Base-by-base conservation (phyloP, 2,797 vertebrate genomes). In the Eulemur mongoz region DNA sequence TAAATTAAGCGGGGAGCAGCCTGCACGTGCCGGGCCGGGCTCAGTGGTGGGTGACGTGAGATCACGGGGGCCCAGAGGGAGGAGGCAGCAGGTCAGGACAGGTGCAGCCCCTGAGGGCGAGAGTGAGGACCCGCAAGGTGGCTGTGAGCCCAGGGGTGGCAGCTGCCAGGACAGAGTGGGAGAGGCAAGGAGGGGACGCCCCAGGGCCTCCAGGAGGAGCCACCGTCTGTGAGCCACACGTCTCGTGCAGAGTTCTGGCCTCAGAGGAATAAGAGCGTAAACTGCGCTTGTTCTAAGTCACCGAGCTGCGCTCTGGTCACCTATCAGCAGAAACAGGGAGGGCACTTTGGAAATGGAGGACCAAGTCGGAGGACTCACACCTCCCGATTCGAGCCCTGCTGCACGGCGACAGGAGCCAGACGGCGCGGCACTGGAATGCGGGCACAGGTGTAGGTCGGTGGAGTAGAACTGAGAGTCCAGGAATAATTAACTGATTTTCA, bases 81-180 rank as follows among this genome's bases (percentile, higher is more conserved):
- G 69, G 23, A 72, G 59, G 7, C 1, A 9, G 27, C 25, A 38
- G 38, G 69, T 72, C 23, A 18, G 43, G 48, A 5, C 25, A 73
- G 30, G n/a, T 10, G 32, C 3, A 14, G 18, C 18, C 30, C 9
- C 4, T 50, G 59, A 38, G 32, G 32, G 25, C 13, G 0, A 9
- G 10, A 25, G 22, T 5, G 45, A 52, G 12, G 18, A 65, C 11
- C 14, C 0, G 25, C 0, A 17, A 48, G 13, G 13, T 2, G 32
- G 70, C 52, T 0, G 0, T 2, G 7, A 75, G 20, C 32, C 40
- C 2, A 4, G 40, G 18, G 4, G 30, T 0, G 0, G 38, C 12
- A 11, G 70, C 40, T 6, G 8, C 40, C 23, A n/a, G 43, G 20
- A 32, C 10, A 43, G 27, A 5, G 25, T 0, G 2, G 20, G 27